These are phyloP conservation scores for Bradypodion pumilum DNA, from an alignment of 2,797 vertebrate genomes.

Conservation along the genomic window DNA sequence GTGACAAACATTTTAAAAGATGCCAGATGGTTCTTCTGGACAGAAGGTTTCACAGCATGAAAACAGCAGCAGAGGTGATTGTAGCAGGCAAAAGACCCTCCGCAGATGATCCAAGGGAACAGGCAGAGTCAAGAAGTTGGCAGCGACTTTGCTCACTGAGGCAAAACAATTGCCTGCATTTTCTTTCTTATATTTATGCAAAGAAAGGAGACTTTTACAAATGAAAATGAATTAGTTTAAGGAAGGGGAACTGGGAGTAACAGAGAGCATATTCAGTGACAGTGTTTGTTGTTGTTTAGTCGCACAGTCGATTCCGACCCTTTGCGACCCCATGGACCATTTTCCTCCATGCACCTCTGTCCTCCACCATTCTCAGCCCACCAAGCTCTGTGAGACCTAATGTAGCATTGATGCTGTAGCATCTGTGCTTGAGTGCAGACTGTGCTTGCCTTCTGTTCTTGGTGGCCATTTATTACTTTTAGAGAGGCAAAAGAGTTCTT, in stretches of 20 bases:
- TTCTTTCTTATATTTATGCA: background rate
- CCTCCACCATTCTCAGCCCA: no score
- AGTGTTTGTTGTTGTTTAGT: no score
- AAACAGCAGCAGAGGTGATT: background rate
- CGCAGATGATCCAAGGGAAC: no score
- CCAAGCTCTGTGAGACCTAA: background rate
- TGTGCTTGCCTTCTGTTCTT: background rate
- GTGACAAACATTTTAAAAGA: background rate
- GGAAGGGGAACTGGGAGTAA: background rate
- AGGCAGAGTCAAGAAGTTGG: no score
- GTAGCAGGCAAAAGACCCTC: background rate
- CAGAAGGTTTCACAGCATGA: background rate
- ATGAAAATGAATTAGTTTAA: background rate
- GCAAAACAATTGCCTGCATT: background rate
- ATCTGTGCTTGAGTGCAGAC: background rate
- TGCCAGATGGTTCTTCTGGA: background rate
- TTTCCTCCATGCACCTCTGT: no score
- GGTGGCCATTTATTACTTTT: background rate
- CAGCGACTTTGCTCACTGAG: background rate
- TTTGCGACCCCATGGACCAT: no score
- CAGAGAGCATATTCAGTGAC: background rate
- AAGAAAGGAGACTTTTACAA: background rate
- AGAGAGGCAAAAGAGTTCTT: background rate
- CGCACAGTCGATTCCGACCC: no score
- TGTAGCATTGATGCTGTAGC: background rate